Base-by-base conservation (phyloP, 2,797 vertebrate species). In the Coregonus suidteri region DNA sequence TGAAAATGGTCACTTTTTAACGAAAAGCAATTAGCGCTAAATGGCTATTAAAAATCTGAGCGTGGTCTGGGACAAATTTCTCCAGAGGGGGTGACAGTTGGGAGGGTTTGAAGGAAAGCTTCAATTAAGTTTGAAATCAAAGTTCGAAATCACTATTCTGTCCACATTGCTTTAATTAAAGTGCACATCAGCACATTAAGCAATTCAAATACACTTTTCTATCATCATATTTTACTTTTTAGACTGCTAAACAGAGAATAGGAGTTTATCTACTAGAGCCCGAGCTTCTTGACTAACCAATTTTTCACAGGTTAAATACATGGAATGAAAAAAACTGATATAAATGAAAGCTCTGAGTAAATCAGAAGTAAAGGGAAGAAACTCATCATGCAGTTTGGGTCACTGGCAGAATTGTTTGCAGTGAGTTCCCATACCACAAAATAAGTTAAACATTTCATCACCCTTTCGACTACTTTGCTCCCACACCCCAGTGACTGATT, bases 371-470 rank as follows among this genome's bases (percentile, higher is more conserved):
- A 78, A 59, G 37, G 52, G 53, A 73, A 75, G 70, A 83, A 76
- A 79, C 31, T 74, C 78, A 83, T 86, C 80, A 72, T 73, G 85
- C 1, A 41, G 75, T 86, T 83, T 82, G 73, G 81, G 65, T 82
- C 82, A 76, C 65, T 69, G 77, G 67, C 71, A 77, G 79, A 91
- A 90, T 86, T 89, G 85, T 90, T 92, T 88, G 83, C 83, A 83
- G 80, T 78, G 74, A 86, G 82, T 87, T 91, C 85, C 90, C 85
- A 86, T 81, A 88, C 91, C 91, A 78, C 92, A 92, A 93, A 93
- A 88, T 92, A 93, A 93, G 92, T 93, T 89, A 81, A 56, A 73
- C 79, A 86, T 93, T 91, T 92, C 92, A 90, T 89, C 91, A 92
- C 91, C 89, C 91, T 87, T 79, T 59, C 53, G 69, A 75, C 76